phyloP scores from a whole-genome alignment of 2,888 invertebrate genomes.

The Urechis unicinctus region DNA sequence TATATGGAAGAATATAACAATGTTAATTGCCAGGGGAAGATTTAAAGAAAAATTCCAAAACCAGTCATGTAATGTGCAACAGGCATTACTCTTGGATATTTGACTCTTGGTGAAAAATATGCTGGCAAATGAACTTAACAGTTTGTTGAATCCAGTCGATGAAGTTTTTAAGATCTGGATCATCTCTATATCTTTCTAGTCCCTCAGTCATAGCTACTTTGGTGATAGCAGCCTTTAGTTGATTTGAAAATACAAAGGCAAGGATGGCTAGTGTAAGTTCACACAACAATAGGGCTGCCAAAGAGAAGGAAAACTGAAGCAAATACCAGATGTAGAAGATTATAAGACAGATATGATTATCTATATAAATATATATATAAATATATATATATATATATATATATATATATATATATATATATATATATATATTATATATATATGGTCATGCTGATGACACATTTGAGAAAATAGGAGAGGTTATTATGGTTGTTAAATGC shows the following conservation, averaged over 20 bases:
- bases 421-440: too few relatives aligned
- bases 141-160: constrained; percentile 93
- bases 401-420: too few relatives aligned
- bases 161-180: constrained; percentile 84
- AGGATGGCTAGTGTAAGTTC: constrained; percentile 88
- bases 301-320: constrained; percentile 76
- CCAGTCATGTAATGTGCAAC: too few relatives aligned
- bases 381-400: too few relatives aligned
- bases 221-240: constrained; percentile 69
- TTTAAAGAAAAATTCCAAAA: neutral
- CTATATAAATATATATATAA: neutral
- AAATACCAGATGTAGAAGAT: neutral
- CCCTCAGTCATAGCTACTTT: constrained; percentile 77
- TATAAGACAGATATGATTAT: neutral
- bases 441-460: too few relatives aligned
- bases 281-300: constrained; percentile 79
- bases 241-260: constrained; percentile 87
- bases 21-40: neutral
- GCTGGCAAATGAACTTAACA: constrained; percentile 52
- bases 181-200: constrained; percentile 81
- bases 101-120: neutral
- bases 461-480: too few relatives aligned
- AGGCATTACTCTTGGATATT: neutral
- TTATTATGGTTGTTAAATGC: too few relatives aligned
- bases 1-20: neutral